Conservation (phyloP, 2,888 invertebrate genomes). For the Drosophila lutescens region DNA sequence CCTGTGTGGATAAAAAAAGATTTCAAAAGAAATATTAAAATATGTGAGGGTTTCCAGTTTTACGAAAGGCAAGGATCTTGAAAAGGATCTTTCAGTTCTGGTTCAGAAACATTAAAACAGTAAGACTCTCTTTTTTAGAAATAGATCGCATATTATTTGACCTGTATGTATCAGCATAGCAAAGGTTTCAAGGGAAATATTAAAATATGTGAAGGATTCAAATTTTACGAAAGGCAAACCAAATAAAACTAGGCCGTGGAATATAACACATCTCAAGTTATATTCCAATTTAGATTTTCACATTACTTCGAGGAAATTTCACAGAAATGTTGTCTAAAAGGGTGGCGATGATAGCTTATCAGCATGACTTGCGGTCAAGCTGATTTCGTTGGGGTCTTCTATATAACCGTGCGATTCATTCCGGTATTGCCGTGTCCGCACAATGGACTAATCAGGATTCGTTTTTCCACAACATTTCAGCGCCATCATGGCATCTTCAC, state of each 20-base stretch:
- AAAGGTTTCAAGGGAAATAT: neutral
- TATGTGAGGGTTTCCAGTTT: too few relatives aligned
- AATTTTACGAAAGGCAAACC: too few relatives aligned
- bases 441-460: constrained; percentile 14
- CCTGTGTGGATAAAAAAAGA: too few relatives aligned
- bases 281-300: neutral
- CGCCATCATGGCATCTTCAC: constrained; percentile 92
- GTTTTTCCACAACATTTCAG: constrained; percentile 85
- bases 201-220: too few relatives aligned
- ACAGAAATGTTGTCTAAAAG: constrained; percentile 6
- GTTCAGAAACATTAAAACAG: too few relatives aligned
- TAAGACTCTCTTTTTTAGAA: too few relatives aligned
- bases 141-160: too few relatives aligned
- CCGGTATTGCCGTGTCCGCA: constrained; percentile 19
- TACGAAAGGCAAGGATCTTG: too few relatives aligned
- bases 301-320: constrained; percentile 7
- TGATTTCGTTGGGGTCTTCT: constrained; percentile 20
- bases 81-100: neutral
- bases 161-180: too few relatives aligned
- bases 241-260: too few relatives aligned
- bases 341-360: constrained; percentile 14
- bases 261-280: too few relatives aligned
- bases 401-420: constrained; percentile 39
- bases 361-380: constrained; percentile 23
- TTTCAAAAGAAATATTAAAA: too few relatives aligned